Evolutionary conservation across 2,113 vertebrate genomes (phyloP), one percentile per base, ranked within the genome.

Genomic region (Ursus arctos): DNA sequence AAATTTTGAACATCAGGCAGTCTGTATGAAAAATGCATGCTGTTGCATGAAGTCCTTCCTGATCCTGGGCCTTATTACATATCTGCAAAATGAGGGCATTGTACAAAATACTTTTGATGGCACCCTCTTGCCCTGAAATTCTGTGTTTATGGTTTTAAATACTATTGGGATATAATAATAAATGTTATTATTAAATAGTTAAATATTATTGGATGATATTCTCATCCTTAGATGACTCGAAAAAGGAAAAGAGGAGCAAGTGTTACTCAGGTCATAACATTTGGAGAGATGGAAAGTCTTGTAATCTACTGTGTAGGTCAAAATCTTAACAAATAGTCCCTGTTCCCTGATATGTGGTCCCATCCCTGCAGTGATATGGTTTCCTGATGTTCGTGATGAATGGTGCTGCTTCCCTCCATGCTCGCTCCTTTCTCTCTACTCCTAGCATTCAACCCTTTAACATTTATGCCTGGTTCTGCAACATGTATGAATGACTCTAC

Each of bases 91-190:
- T 43, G 40, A 81, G 15, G 33, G 7, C 10, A 18, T 53, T n/a
- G 19, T 53, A 24, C 5, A 13, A 88, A 71, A 12, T 57, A 16
- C 2, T 77, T 63, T 21, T 40, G 7, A 69, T 63, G n/a, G 13
- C 49, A 13, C 0, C 47, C 51, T 71, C 36, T 51, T 88, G 33
- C 7, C 6, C 33, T 79, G 43, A 88, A 83, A 89, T 74, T 91
- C 8, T 72, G 24, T 91, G 40, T 82, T 89, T 53, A 63, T 79
- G 26, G 57, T 36, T 91, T 91, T 59, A 93, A 94, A 55, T 80
- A 83, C 31, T 74, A 22, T 80, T 80, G 3, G 13, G 53, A 49
- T 77, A 77, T 77, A 77, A 49, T 77, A 31, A 36, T 69, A 36
- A 69, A 69, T 69, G n/a, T 69, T 69, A 36, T 59, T 59, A 59